These are phyloP conservation scores for Nomada ruficornis DNA, from an alignment of 2,888 invertebrate species.

Conservation along the genomic window DNA sequence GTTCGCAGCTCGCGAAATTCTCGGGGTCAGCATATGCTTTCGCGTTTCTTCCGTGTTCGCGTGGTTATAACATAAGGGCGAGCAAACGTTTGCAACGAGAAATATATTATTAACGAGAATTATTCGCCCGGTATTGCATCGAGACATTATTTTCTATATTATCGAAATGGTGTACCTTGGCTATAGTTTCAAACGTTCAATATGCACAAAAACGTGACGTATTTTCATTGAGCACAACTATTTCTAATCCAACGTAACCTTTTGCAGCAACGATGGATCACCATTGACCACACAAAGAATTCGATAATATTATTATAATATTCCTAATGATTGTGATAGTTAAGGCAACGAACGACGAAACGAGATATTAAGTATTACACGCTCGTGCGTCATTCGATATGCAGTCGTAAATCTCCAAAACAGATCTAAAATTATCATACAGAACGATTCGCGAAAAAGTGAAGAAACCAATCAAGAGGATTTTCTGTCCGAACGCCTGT, in stretches of 20 bases:
- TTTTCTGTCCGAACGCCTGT: not conserved
- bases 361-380: not conserved
- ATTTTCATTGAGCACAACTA: no score
- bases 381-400: conserved; percentile 13
- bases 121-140: not conserved
- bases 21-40: conserved; percentile 13
- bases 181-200: no score
- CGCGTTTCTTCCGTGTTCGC: conserved; percentile 11
- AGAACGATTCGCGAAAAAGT: not conserved
- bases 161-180: no score
- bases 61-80: not conserved
- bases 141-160: not conserved
- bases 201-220: no score
- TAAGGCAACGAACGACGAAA: not conserved
- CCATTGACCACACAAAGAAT: no score
- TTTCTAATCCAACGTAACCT: no score
- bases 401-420: conserved; percentile 18
- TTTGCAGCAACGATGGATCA: no score
- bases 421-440: conserved; percentile 29
- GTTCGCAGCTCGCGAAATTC: conserved; percentile 28
- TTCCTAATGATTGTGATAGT: not conserved
- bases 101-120: not conserved
- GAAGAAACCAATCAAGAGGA: no score
- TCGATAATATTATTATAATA: no score
- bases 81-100: not conserved